A percentile compares a stretch with the other conserved stretches of the same genome.
phyloP scores from a whole-genome alignment of 2,888 invertebrate species.

The Linnaemya vulpina region DNA sequence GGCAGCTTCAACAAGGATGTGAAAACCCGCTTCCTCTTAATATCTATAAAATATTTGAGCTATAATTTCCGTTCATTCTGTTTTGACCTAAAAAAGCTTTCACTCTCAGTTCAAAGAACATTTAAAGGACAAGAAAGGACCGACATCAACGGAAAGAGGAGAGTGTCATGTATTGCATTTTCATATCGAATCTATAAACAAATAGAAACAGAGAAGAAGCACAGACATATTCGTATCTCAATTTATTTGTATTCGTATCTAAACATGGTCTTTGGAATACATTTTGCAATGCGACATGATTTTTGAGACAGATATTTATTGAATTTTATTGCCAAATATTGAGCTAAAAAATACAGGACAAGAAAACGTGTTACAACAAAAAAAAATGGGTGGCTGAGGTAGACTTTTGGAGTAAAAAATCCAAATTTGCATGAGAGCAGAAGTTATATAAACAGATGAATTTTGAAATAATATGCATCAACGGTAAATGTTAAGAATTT shows the following conservation, averaged over 20 bases:
- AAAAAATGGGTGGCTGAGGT: too few relatives aligned
- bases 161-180: neutral
- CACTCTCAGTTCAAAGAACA: neutral
- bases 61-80: neutral
- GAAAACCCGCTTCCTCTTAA: too few relatives aligned
- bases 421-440: too few relatives aligned
- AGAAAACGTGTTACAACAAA: neutral
- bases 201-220: neutral
- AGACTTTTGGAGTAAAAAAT: too few relatives aligned
- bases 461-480: too few relatives aligned
- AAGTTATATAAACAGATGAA: too few relatives aligned
- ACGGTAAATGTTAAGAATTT: too few relatives aligned
- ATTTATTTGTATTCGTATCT: neutral
- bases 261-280: neutral
- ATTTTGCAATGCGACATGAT: neutral
- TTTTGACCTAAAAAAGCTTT: neutral
- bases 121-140: neutral
- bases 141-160: neutral
- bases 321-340: neutral
- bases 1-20: too few relatives aligned
- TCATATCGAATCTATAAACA: neutral
- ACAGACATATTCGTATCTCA: neutral
- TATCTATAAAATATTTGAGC: neutral
- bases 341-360: neutral
- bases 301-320: neutral